Conservation (phyloP, 2,888 invertebrate species). For the Cheilosia scutellata region DNA sequence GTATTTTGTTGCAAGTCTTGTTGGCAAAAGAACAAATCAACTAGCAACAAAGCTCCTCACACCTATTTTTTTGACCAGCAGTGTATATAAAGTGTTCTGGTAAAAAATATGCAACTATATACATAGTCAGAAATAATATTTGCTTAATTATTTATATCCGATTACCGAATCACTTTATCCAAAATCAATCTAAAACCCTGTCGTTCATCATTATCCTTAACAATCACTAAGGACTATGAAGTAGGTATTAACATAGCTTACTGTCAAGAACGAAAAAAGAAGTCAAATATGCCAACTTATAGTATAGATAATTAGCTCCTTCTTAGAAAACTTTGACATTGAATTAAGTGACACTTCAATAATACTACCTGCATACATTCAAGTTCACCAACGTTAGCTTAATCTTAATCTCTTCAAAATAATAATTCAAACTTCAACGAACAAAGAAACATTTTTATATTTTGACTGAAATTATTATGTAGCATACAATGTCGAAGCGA, state of each 20-base stretch:
- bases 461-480: conserved; percentile 1
- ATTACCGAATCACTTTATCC: not conserved
- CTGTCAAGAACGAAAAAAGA: conserved; percentile 6
- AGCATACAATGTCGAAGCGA: not conserved
- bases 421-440: not conserved
- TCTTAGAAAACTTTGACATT: conserved; percentile 12
- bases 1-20: too few species aligned
- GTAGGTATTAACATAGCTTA: conserved; percentile 1
- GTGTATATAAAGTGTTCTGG: too few species aligned
- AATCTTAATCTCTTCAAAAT: not conserved
- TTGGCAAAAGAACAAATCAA: too few species aligned
- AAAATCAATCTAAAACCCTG: not conserved
- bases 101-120: too few species aligned
- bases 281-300: not conserved
- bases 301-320: conserved; percentile 19
- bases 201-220: not conserved
- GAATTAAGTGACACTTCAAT: conserved; percentile 16
- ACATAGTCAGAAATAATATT: too few species aligned
- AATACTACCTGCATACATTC: not conserved
- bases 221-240: not conserved
- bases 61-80: too few species aligned
- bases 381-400: not conserved
- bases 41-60: too few species aligned
- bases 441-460: conserved; percentile 11
- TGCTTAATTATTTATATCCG: too few species aligned